phyloP scores from a whole-genome alignment of 1,140 invertebrate species.

The Eriocheir sinensis region DNA sequence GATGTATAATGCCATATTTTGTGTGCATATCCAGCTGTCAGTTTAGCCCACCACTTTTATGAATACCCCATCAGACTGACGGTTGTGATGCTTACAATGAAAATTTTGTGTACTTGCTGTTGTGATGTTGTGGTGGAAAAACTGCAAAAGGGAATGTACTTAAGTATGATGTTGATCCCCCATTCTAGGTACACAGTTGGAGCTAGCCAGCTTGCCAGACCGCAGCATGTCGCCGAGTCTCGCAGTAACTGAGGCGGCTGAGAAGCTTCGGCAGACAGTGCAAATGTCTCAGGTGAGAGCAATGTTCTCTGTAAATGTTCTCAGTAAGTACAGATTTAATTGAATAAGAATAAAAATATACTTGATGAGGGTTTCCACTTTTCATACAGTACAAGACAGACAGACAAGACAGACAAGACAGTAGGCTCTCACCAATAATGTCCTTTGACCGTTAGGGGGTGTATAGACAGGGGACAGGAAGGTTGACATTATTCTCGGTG shows the following conservation, averaged over 20 bases:
- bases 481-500: no score
- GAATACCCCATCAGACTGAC: background rate
- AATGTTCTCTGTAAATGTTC: no score
- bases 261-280: conserved; percentile 69
- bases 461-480: no score
- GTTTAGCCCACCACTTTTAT: background rate
- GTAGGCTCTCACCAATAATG: no score
- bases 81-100: background rate
- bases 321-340: no score
- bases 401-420: no score
- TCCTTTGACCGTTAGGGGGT: no score
- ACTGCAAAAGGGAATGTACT: no score
- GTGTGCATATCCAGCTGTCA: background rate
- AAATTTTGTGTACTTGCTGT: background rate
- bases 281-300: conserved; percentile 71
- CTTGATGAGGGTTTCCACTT: no score
- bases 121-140: background rate
- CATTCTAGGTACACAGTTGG: conserved; percentile 76
- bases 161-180: background rate
- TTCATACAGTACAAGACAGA: no score
- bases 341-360: no score
- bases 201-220: conserved; percentile 77
- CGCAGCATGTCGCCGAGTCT: conserved; percentile 57
- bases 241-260: conserved; percentile 54
- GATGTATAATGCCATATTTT: background rate